Conservation (phyloP, 2,888 invertebrate genomes). For the Platypus cylindrus region DNA sequence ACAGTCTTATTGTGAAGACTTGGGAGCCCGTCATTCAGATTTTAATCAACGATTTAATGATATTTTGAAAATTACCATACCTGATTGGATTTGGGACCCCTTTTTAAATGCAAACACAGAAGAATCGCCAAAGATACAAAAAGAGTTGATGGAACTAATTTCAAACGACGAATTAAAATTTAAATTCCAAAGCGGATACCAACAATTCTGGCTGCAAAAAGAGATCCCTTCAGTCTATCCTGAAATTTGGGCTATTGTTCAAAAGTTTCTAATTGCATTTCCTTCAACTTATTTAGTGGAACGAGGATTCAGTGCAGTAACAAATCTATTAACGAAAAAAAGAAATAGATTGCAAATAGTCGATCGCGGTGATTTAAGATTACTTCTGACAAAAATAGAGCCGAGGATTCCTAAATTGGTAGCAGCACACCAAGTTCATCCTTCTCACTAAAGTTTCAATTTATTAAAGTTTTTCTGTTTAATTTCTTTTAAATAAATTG, state of each 20-base stretch:
- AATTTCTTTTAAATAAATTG: no score
- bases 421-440: conserved; percentile 2
- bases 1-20: conserved; percentile 11
- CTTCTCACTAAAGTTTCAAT: neutral
- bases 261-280: conserved; percentile 6
- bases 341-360: conserved; percentile 3
- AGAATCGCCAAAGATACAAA: conserved; percentile 15
- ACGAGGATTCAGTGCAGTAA: conserved; percentile 12
- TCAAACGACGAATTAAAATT: conserved; percentile 19
- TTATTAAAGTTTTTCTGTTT: no score
- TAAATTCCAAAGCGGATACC: conserved; percentile 9
- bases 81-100: conserved; percentile 18
- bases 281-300: conserved; percentile 14
- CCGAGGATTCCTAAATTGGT: conserved; percentile 2
- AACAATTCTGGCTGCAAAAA: conserved; percentile 17
- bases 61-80: conserved; percentile 18
- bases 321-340: conserved; percentile 8
- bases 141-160: conserved; percentile 19
- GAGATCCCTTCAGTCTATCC: conserved; percentile 10
- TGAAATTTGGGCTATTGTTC: conserved; percentile 10
- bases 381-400: neutral
- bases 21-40: conserved; percentile 14
- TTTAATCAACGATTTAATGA: conserved; percentile 18
- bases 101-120: conserved; percentile 17
- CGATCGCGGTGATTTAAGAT: conserved; percentile 2